Conservation (phyloP, 2,797 vertebrate species). For the Enteromius trimaculatus region DNA sequence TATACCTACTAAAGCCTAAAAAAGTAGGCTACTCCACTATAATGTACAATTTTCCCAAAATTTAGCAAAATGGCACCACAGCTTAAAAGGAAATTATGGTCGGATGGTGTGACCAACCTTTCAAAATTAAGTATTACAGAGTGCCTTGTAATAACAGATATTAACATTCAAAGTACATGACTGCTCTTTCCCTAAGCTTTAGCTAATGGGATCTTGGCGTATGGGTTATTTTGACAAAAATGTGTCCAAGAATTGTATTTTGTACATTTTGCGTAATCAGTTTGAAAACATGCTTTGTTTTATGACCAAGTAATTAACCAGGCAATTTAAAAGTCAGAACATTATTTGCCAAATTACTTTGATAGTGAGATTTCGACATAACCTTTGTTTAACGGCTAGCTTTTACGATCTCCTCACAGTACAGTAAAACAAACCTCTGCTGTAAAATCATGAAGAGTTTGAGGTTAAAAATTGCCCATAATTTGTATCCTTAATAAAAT, state of each 20-base stretch:
- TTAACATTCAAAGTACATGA: neutral
- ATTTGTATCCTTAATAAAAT: conserved; percentile 31
- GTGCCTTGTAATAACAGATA: neutral
- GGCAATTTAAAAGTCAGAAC: neutral
- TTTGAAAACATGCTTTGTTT: neutral
- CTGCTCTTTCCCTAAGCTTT: neutral
- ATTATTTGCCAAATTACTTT: conserved; percentile 2
- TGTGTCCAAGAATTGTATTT: neutral
- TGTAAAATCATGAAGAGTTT: conserved; percentile 26
- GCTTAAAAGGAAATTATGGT: neutral
- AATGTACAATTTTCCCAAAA: neutral
- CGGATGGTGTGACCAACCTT: neutral
- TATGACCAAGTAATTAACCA: conserved; percentile 2
- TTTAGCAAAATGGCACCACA: neutral
- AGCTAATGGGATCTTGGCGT: conserved; percentile 17
- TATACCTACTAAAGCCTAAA: conserved; percentile 7
- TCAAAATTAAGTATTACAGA: neutral
- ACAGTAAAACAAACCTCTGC: conserved; percentile 28
- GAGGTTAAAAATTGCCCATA: conserved; percentile 14
- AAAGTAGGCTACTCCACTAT: neutral
- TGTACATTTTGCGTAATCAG: neutral
- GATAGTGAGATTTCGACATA: neutral
- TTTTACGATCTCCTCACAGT: conserved; percentile 25
- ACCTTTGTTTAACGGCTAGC: conserved; percentile 17
- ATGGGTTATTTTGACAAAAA: conserved; percentile 20